Evolutionary conservation across 2,797 vertebrate genomes (phyloP).

Genomic region (Sebastes minor): DNA sequence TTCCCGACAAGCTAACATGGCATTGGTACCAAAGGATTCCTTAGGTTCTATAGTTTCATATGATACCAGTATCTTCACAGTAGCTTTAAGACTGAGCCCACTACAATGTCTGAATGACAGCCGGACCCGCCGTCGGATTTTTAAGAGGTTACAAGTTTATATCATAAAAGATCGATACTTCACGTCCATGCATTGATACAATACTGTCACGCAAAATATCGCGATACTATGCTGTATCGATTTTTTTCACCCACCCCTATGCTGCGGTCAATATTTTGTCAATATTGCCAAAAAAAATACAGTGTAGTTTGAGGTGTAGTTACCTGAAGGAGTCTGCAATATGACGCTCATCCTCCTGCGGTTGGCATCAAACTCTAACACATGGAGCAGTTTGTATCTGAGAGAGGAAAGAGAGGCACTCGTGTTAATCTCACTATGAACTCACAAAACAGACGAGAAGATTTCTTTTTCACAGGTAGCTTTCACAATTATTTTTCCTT

Average conservation of each 20-base stretch:
- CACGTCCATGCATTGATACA: too few relatives aligned
- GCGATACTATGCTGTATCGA: too few relatives aligned
- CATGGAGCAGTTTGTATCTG: conserved; percentile 94
- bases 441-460: background rate
- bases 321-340: conserved; percentile 91
- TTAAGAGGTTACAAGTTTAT: background rate
- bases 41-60: too few relatives aligned
- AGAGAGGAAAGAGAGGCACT: conserved; percentile 2
- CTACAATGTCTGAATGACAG: too few relatives aligned
- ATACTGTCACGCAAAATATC: too few relatives aligned
- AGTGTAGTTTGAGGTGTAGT: background rate
- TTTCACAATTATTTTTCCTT: background rate
- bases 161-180: too few relatives aligned
- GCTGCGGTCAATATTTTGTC: background rate
- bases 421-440: background rate
- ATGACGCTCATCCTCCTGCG: conserved; percentile 98
- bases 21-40: too few relatives aligned
- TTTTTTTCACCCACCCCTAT: too few relatives aligned
- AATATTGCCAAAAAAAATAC: background rate
- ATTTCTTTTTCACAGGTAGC: background rate
- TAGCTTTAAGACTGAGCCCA: too few relatives aligned
- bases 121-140: background rate
- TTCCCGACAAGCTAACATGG: too few relatives aligned
- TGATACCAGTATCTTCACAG: too few relatives aligned
- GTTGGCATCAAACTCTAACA: conserved; percentile 95